Percentiles rank a stretch among this genome's conserved stretches.
These are phyloP conservation scores for Drosophila melanosoma DNA, from an alignment of 2,888 invertebrate genomes.

Conservation along the genomic window DNA sequence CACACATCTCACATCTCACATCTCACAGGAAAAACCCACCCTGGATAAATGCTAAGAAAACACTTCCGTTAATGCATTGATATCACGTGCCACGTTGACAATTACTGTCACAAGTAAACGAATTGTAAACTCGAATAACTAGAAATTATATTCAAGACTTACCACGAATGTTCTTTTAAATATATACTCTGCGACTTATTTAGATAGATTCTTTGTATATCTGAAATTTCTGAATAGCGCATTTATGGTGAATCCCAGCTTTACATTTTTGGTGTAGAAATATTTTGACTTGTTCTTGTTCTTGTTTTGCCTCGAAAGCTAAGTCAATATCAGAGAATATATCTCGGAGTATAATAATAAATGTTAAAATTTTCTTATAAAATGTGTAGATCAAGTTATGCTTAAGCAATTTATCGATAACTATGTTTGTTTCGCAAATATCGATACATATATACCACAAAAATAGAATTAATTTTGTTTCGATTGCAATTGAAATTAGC, in stretches of 20 bases:
- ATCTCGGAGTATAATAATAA: neutral
- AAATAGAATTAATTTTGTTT: neutral
- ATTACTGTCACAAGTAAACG: conserved; percentile 24
- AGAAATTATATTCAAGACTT: neutral
- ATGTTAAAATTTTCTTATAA: neutral
- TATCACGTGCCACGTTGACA: conserved; percentile 60
- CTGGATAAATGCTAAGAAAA: conserved; percentile 23
- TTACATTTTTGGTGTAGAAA: too few species aligned
- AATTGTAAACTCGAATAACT: neutral
- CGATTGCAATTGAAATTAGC: neutral
- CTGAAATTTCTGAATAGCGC: neutral
- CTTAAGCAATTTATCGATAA: neutral
- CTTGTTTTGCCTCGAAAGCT: too few species aligned
- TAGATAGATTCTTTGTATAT: neutral
- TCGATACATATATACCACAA: neutral
- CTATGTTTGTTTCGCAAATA: neutral
- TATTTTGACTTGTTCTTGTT: too few species aligned
- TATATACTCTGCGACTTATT: neutral
- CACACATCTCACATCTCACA: neutral
- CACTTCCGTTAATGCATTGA: conserved; percentile 74
- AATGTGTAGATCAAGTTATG: neutral
- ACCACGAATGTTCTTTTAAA: neutral
- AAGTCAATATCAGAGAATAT: too few species aligned
- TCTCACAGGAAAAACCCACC: neutral
- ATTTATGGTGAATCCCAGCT: neutral